These are phyloP conservation scores for Ricordea florida DNA, from an alignment of 92 coral and sea anemone genomes.

Conservation along the genomic window DNA sequence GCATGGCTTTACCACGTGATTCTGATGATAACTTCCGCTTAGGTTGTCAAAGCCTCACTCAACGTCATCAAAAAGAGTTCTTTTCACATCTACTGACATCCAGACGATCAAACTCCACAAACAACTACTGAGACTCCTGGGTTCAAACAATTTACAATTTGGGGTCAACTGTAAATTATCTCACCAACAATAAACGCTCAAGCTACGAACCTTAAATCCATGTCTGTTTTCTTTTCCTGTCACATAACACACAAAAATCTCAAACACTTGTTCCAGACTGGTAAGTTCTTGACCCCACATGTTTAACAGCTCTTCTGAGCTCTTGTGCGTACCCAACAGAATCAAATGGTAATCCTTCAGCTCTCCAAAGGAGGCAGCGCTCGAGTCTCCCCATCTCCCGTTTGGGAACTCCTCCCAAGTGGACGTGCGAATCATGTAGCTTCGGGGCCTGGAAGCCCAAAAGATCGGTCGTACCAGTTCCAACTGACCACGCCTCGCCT, in stretches of 20 bases:
- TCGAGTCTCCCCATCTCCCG: slow-evolving; percentile 85
- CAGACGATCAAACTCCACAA: too few species aligned
- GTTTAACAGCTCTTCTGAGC: slow-evolving; percentile 48
- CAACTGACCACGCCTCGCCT: slow-evolving; percentile 57
- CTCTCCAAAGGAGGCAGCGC: slow-evolving; percentile 88
- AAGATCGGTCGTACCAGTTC: slow-evolving; percentile 86
- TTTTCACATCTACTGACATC: too few species aligned
- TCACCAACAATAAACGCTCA: too few species aligned
- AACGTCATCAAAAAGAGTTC: too few species aligned
- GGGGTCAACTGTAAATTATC: too few species aligned
- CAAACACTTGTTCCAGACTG: slow-evolving; percentile 62
- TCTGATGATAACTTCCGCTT: too few species aligned
- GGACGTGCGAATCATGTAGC: slow-evolving; percentile 83
- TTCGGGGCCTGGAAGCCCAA: slow-evolving; percentile 89
- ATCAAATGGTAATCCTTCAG: slow-evolving; percentile 80
- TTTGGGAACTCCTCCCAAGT: slow-evolving; percentile 88
- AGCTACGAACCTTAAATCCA: slow-evolving; percentile 58
- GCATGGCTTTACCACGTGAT: too few species aligned
- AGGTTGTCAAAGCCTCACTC: too few species aligned
- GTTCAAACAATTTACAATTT: too few species aligned
- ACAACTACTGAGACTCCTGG: too few species aligned
- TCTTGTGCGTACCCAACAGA: slow-evolving; percentile 56
- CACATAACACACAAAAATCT: slow-evolving; percentile 77
- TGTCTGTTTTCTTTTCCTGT: slow-evolving; percentile 74
- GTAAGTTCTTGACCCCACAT: slow-evolving; percentile 85